A percentile compares a stretch with the other conserved stretches of the same genome.
phyloP scores from a whole-genome alignment of 2,113 vertebrate species.

The Lipophrys pholis region DNA sequence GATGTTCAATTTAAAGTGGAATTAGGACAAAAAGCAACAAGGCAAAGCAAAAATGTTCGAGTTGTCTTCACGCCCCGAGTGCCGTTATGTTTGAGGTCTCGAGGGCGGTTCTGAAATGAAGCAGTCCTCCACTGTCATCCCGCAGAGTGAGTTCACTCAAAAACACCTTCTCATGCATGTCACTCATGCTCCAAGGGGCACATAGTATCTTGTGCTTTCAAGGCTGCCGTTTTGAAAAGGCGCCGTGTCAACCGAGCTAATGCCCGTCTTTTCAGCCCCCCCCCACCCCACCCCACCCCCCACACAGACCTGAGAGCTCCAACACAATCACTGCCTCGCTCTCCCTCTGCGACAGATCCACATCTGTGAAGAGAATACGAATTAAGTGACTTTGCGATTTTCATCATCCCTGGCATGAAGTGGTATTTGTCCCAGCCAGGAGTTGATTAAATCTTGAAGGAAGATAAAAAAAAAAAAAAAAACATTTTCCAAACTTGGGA shows the following conservation, averaged over 20 bases:
- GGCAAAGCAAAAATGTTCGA: slow-evolving; percentile 10
- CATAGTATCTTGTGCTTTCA: slow-evolving; percentile 37
- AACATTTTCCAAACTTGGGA: not conserved
- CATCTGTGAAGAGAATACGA: slow-evolving; percentile 48
- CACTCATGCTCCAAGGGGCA: slow-evolving; percentile 49
- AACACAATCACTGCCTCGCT: slow-evolving; percentile 38
- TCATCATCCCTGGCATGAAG: slow-evolving; percentile 7
- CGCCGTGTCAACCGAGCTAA: slow-evolving; percentile 20
- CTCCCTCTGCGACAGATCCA: slow-evolving; percentile 18
- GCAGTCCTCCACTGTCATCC: slow-evolving; percentile 12
- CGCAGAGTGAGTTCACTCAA: slow-evolving; percentile 29
- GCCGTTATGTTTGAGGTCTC: not conserved
- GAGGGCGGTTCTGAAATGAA: slow-evolving; percentile 20
- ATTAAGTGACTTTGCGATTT: slow-evolving; percentile 34
- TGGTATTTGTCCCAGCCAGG: slow-evolving; percentile 1
- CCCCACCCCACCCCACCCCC: too few species aligned
- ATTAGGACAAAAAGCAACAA: slow-evolving; percentile 18
- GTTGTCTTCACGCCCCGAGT: not conserved
- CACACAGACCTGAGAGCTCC: slow-evolving; percentile 17
- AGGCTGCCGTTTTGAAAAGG: slow-evolving; percentile 45
- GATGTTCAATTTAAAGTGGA: not conserved
- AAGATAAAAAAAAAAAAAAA: slow-evolving; percentile 9
- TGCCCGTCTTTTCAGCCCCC: slow-evolving; percentile 30
- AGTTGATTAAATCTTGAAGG: slow-evolving; percentile 15
- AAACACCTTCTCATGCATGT: slow-evolving; percentile 36